Conservation (phyloP, 2,113 vertebrate genomes). For the Caranx ignobilis region DNA sequence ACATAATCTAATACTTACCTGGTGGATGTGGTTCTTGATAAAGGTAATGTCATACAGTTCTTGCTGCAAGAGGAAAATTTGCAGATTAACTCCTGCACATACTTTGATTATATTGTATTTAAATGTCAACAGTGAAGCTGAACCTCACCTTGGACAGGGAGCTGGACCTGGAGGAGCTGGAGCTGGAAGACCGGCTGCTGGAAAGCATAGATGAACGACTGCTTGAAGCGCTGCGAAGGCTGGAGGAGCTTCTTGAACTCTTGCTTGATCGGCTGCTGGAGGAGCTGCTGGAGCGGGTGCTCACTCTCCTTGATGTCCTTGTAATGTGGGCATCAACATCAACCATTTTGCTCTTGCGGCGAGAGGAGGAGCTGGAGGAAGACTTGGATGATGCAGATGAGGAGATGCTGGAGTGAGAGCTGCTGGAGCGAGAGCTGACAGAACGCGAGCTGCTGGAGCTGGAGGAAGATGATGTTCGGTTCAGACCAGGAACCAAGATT, state of each 20-base stretch:
- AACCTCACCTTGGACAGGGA: conserved; percentile 55
- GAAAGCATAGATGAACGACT: conserved; percentile 20
- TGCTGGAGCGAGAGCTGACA: conserved; percentile 21
- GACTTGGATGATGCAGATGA: conserved; percentile 31
- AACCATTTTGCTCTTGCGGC: not conserved
- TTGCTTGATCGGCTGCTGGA: conserved; percentile 16
- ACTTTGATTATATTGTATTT: not conserved
- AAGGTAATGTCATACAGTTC: conserved; percentile 59
- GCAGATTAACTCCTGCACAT: not conserved
- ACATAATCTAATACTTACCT: conserved; percentile 58
- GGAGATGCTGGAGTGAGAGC: conserved; percentile 42
- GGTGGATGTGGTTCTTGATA: conserved; percentile 72
- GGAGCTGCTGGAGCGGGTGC: conserved; percentile 21
- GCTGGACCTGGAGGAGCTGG: conserved; percentile 46
- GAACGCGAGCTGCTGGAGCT: conserved; percentile 69
- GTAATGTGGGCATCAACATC: not conserved
- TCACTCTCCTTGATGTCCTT: conserved; percentile 24
- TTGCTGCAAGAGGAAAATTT: conserved; percentile 46
- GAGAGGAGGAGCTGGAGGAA: conserved; percentile 63
- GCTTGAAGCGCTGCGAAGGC: not conserved
- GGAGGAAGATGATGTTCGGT: conserved; percentile 52
- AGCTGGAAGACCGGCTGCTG: conserved; percentile 30
- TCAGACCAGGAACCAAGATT: conserved; percentile 78
- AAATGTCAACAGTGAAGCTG: not conserved
- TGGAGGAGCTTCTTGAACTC: conserved; percentile 5